These are phyloP conservation scores for Zonitis immaculata DNA, from an alignment of 2,888 invertebrate genomes.

Conservation along the genomic window DNA sequence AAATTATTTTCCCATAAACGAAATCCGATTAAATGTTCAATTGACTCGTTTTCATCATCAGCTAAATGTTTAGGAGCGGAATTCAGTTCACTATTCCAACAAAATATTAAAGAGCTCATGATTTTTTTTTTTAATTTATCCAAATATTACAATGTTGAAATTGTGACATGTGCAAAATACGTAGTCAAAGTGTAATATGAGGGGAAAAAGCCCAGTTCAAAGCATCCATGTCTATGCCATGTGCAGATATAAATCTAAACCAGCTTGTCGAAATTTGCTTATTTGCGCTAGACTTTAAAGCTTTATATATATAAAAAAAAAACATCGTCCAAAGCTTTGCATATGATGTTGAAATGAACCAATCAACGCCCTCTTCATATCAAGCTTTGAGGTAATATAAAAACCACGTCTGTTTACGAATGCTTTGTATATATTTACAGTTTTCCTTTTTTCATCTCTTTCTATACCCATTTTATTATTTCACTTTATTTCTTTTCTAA, in stretches of 20 bases:
- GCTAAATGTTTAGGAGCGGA: no score
- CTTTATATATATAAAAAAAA: no score
- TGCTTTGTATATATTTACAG: slow-evolving; percentile 25
- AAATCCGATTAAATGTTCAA: slow-evolving; percentile 29
- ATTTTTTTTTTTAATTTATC: no score
- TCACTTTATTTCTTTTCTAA: no score
- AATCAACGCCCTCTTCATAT: slow-evolving; percentile 43
- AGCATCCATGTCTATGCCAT: slow-evolving; percentile 40
- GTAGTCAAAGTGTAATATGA: slow-evolving; percentile 42
- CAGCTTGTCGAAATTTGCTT: slow-evolving; percentile 45
- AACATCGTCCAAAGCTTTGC: slow-evolving; percentile 33
- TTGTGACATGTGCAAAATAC: slow-evolving; percentile 42
- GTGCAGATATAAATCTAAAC: slow-evolving; percentile 42
- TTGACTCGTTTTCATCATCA: no score
- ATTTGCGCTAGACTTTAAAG: slow-evolving; percentile 44
- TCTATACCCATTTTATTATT: neutral
- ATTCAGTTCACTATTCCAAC: no score
- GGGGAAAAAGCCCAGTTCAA: slow-evolving; percentile 41
- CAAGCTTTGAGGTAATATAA: slow-evolving; percentile 35
- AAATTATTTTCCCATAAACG: slow-evolving; percentile 39
- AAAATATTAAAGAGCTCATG: no score
- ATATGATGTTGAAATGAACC: slow-evolving; percentile 43
- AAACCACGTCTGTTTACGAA: slow-evolving; percentile 29
- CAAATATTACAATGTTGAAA: no score
- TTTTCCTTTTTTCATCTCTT: slow-evolving; percentile 31